These are phyloP conservation scores for Charina bottae DNA, from an alignment of 2,113 vertebrate species.

Conservation along the genomic window DNA sequence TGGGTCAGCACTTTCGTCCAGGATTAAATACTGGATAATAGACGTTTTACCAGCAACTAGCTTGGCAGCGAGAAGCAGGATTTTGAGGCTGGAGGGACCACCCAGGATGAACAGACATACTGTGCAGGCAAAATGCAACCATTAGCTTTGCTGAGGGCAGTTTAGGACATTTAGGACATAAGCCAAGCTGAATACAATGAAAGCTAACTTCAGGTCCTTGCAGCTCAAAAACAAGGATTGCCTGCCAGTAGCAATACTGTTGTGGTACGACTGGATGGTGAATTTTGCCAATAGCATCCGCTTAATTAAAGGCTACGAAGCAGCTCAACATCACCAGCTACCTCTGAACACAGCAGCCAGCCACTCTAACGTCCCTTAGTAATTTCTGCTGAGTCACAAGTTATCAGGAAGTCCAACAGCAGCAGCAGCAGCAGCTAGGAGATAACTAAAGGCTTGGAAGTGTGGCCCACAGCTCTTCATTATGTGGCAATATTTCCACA, in stretches of 20 bases:
- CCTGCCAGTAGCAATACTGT: conserved; percentile 56
- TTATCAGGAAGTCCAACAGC: conserved; percentile 45
- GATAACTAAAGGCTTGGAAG: conserved; percentile 35
- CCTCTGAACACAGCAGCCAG: conserved; percentile 36
- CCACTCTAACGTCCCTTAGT: conserved; percentile 35
- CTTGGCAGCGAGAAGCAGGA: not conserved
- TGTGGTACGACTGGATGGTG: conserved; percentile 35
- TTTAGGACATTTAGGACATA: not conserved
- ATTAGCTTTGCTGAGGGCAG: not conserved
- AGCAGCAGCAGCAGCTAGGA: conserved; percentile 26
- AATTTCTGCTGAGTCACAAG: conserved; percentile 70
- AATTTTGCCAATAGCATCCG: conserved; percentile 7
- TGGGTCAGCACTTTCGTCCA: not conserved
- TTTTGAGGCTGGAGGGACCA: not conserved
- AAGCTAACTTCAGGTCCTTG: conserved; percentile 28
- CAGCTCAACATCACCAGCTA: conserved; percentile 36
- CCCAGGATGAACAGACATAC: not conserved
- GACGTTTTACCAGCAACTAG: not conserved
- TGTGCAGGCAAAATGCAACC: not conserved
- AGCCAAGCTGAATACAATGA: not conserved
- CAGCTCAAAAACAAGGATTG: conserved; percentile 25
- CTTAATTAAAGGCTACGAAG: not conserved
- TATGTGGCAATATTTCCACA: not conserved
- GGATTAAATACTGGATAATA: not conserved
- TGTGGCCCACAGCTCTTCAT: conserved; percentile 13